A percentile compares a stretch with the other conserved stretches of the same genome.
Evolutionary conservation across 2,888 invertebrate genomes (phyloP).

Genomic region (Acrocera orbiculus): DNA sequence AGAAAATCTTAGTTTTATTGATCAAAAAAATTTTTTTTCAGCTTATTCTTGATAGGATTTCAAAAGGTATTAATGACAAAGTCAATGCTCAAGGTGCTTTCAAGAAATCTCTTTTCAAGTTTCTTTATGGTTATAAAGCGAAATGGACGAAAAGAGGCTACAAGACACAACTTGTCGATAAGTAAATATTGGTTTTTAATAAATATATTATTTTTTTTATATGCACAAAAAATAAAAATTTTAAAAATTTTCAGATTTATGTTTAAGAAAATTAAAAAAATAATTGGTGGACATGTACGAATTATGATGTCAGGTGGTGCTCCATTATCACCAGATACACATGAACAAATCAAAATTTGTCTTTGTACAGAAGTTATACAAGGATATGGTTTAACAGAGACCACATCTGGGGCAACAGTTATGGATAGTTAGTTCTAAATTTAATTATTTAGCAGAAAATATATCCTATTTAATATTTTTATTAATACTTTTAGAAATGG

Average conservation of each 20-base stretch:
- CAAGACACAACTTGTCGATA: slow-evolving; percentile 58
- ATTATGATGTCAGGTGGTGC: slow-evolving; percentile 88
- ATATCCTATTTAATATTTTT: background rate
- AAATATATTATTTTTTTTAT: background rate
- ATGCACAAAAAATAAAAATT: background rate
- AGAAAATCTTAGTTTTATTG: background rate
- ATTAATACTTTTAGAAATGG: slow-evolving; percentile 22
- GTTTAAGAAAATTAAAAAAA: slow-evolving; percentile 32
- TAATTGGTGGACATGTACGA: slow-evolving; percentile 80
- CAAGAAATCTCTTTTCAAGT: slow-evolving; percentile 73
- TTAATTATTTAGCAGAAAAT: background rate
- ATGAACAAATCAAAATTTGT: slow-evolving; percentile 81
- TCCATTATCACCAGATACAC: slow-evolving; percentile 87
- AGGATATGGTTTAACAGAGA: slow-evolving; percentile 96
- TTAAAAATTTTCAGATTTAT: slow-evolving; percentile 18
- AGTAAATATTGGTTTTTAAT: slow-evolving; percentile 26
- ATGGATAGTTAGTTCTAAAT: slow-evolving; percentile 47
- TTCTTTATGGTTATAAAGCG: slow-evolving; percentile 86
- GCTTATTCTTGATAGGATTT: slow-evolving; percentile 93
- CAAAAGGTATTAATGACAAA: slow-evolving; percentile 91
- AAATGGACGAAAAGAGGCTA: slow-evolving; percentile 70
- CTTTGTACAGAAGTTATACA: slow-evolving; percentile 79
- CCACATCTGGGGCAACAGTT: slow-evolving; percentile 80
- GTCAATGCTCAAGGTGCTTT: slow-evolving; percentile 66
- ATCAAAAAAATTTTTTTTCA: slow-evolving; percentile 25